Percentiles rank a stretch among this genome's conserved stretches.
Conservation (phyloP, 30 jellyfish, hydroid and myxozoan species). For the Hydractinia echinata region DNA sequence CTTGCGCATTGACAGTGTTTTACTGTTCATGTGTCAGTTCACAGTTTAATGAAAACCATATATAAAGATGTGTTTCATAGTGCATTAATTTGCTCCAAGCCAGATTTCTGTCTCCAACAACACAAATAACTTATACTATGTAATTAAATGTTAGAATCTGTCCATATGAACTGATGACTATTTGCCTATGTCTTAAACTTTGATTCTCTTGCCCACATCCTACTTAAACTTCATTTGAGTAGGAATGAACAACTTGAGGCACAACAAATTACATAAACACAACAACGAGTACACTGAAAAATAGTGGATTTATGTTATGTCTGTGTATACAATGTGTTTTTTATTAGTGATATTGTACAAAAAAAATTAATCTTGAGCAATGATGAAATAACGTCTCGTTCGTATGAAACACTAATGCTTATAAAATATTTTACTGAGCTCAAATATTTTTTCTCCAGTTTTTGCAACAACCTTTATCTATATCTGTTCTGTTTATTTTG, state of each 20-base stretch:
- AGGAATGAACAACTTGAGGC: constrained; percentile 29
- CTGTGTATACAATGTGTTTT: no score
- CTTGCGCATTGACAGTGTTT: constrained; percentile 11
- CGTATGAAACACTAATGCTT: constrained; percentile 24
- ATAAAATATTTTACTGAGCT: not conserved
- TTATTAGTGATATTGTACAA: no score
- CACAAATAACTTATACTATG: constrained; percentile 11
- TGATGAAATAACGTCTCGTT: constrained; percentile 38
- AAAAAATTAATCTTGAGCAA: not conserved
- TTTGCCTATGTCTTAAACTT: no score
- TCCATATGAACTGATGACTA: no score
- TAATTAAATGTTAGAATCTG: not conserved
- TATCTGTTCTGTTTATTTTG: no score
- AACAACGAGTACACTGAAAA: no score
- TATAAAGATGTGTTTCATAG: constrained; percentile 24
- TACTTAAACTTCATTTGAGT: not conserved
- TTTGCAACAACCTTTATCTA: no score
- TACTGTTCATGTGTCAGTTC: constrained; percentile 5
- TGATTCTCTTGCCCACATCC: constrained; percentile 23
- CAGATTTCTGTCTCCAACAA: constrained; percentile 37
- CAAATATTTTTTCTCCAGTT: not conserved
- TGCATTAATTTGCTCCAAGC: constrained; percentile 40
- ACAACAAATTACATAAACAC: not conserved
- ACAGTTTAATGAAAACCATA: not conserved
- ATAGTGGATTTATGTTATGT: no score